These are phyloP conservation scores for Sepiola atlantica DNA, from an alignment of 2,888 invertebrate genomes.

Conservation along the genomic window DNA sequence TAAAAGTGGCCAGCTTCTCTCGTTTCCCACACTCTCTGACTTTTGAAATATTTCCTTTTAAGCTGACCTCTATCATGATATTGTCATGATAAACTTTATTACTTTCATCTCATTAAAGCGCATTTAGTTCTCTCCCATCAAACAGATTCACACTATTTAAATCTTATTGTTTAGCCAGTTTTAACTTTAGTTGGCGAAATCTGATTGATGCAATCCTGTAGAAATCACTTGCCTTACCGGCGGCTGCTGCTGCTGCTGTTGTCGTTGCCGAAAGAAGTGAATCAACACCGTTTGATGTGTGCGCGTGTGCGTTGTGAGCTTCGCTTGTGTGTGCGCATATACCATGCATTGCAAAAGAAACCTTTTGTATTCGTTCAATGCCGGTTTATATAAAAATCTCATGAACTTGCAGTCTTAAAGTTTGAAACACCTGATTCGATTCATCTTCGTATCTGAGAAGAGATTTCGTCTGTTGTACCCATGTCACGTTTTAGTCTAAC, in stretches of 20 bases:
- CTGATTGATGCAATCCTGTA: background rate
- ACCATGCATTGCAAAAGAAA: background rate
- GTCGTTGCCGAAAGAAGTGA: background rate
- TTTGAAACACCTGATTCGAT: too few relatives aligned
- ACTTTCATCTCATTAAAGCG: conserved; percentile 32
- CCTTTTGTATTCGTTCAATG: background rate
- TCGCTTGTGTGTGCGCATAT: too few relatives aligned
- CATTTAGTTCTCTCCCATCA: conserved; percentile 10
- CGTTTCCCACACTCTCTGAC: conserved; percentile 32
- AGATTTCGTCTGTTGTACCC: too few relatives aligned
- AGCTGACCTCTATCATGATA: background rate
- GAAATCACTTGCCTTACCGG: background rate
- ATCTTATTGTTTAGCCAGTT: conserved; percentile 32
- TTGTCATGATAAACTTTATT: conserved; percentile 32
- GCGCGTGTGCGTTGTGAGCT: too few relatives aligned
- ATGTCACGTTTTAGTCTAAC: too few relatives aligned
- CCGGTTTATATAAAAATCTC: background rate
- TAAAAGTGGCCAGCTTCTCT: conserved; percentile 11
- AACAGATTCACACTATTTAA: conserved; percentile 32
- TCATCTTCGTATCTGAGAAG: too few relatives aligned
- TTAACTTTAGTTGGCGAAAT: background rate
- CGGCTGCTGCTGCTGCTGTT: background rate
- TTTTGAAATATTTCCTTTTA: background rate
- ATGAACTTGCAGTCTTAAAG: background rate
- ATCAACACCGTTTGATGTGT: background rate